Evolutionary conservation across 2,888 invertebrate species (phyloP), one percentile per base, ranked within the genome.

Genomic region (Drosophila koepferae): DNA sequence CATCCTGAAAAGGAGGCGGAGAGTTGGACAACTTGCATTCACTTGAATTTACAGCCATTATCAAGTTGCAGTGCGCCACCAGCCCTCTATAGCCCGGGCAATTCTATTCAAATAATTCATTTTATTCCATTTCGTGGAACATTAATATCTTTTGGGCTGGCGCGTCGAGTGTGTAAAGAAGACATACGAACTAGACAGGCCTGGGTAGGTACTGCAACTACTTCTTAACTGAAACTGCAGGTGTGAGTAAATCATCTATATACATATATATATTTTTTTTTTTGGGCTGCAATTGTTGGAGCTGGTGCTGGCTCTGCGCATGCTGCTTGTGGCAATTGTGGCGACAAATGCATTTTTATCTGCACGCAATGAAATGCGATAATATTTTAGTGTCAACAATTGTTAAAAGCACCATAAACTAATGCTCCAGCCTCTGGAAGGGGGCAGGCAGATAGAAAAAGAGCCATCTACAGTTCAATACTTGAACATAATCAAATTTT

Each of bases 321-420:
- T 74, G 71, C 80, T 77, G 71, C 70, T 77, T 85, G 89, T 78
- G 86, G 88, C 81, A 86, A 81, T 88, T 90, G 88, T 77, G 90
- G 87, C 86, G 90, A 89, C 90, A 91, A 91, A 82, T 85, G 86
- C 88, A 83, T 89, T 91, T 87, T 87, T 91, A 90, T 91, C 90
- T 89, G 80, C 71, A 87, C 82, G 89, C 90, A 91, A 87, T 89
- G 89, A 90, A 91, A 89, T 90, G 90, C 85, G 87, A 92, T 91
- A 90, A 92, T 90, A 91, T 90, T 91, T 90, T 86, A 91, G 86
- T 91, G 92, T 91, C 92, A 92, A 91, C 89, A 91, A 91, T 90
- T 91, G 91, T 91, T 91, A 90, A 89, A 91, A 91, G 89, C 82
- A 85, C 86, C 85, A 91, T 91, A 90, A 92, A 92, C 86, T 91